phyloP scores from a whole-genome alignment of 1,140 invertebrate species.

The Aphelenchoides fujianensis region DNA sequence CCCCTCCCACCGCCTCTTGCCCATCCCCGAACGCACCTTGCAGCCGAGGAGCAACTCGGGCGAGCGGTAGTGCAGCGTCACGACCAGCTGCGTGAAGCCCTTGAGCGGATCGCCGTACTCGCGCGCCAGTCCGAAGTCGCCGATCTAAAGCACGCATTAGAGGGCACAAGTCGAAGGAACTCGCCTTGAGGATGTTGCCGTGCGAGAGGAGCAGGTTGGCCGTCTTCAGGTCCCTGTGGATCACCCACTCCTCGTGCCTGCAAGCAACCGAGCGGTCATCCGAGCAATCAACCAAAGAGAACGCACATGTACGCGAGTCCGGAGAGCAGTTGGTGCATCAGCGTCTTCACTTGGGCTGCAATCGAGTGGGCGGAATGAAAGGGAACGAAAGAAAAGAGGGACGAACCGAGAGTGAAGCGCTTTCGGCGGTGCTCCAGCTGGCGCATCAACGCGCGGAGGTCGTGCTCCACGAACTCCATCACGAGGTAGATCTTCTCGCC shows the following conservation, averaged over 20 bases:
- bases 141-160: constrained; percentile 65
- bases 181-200: constrained; percentile 73
- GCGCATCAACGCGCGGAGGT: constrained; percentile 94
- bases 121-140: constrained; percentile 93
- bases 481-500: constrained; percentile 99
- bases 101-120: constrained; percentile 96
- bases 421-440: constrained; percentile 80
- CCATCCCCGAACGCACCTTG: constrained; percentile 66
- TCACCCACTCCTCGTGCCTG: constrained; percentile 97
- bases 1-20: no score
- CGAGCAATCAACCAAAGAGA: no score
- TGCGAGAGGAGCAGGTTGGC: constrained; percentile 95
- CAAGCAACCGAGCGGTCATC: no score
- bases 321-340: constrained; percentile 82
- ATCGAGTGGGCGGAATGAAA: background rate
- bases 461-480: constrained; percentile 99
- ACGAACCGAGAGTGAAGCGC: constrained; percentile 74
- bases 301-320: constrained; percentile 86
- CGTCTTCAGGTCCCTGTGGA: constrained; percentile 95
- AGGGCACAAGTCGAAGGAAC: constrained; percentile 41
- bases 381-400: constrained; percentile 14
- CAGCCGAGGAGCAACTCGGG: constrained; percentile 82
- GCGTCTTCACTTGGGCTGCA: constrained; percentile 86
- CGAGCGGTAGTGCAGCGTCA: constrained; percentile 94
- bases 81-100: constrained; percentile 90